Base-by-base conservation (phyloP, 2,113 vertebrate species). In the Ahaetulla prasina region DNA sequence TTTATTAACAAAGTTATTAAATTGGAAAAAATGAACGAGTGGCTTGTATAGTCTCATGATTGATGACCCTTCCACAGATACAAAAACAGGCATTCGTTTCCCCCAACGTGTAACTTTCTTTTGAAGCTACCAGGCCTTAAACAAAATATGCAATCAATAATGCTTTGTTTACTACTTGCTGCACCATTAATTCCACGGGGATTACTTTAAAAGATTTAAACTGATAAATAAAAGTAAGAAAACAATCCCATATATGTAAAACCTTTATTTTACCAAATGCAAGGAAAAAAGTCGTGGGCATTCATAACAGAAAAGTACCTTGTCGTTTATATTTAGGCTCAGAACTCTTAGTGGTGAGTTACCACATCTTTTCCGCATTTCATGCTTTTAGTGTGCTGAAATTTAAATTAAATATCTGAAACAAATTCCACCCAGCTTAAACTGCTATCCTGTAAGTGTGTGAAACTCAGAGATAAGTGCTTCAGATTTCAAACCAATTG, bases 391-490 rank as follows among this genome's bases (percentile, higher is more conserved):
- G 90, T 27, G 94, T 0, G 2, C 93, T 89, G 90, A 52, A 95
- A 96, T 95, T 95, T 91, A 95, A 95, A 92, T 91, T 87, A 92
- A 96, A 50, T 94, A 93, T 94, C 91, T 63, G 54, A 93, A 95
- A 57, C 45, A 93, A 95, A 96, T 96, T 95, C 52, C 4, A 93
- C 23, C 94, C 92, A 95, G 94, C 16, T 27, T 27, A 89, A 90
- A 90, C 39, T 95, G 49, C 25, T 91, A 43, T n/a, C 92, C 14
- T 6, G 5, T 16, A 96, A 9, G 68, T 45, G 94, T 45, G 94
- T 89, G 93, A 96, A 96, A 95, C 80, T 57, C 39, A 50, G 68
- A 95, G 95, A 95, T 95, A 97, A 91, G 89, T 92, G 49, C 35
- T 94, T 55, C 89, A 89, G 18, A 92, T 96, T 95, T 94, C 95